Conservation (phyloP, 2,888 invertebrate genomes). For the Morpho deidamia region DNA sequence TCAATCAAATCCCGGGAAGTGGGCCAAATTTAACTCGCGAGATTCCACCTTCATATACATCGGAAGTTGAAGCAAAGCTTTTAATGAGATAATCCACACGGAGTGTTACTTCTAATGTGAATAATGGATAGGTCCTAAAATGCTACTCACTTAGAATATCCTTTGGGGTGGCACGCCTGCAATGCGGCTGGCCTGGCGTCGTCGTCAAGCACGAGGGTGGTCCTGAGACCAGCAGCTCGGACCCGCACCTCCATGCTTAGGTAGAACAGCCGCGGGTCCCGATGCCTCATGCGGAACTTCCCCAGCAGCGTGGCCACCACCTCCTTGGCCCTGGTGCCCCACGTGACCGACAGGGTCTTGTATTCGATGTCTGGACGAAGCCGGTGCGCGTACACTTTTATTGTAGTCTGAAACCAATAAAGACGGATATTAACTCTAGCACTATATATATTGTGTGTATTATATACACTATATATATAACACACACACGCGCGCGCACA, state of each 20-base stretch:
- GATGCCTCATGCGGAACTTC: constrained; percentile 94
- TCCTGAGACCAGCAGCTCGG: constrained; percentile 88
- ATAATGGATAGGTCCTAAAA: too few relatives aligned
- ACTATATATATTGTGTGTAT: too few relatives aligned
- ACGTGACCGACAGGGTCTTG: constrained; percentile 94
- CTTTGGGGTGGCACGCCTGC: constrained; percentile 95
- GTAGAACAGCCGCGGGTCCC: constrained; percentile 95
- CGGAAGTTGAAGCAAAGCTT: too few relatives aligned
- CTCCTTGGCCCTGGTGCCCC: constrained; percentile 92
- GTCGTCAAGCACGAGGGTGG: constrained; percentile 90
- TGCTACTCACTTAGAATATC: constrained; percentile 88
- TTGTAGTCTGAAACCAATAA: constrained; percentile 84
- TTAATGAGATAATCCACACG: too few relatives aligned
- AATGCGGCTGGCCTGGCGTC: constrained; percentile 93
- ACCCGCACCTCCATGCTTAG: constrained; percentile 96
- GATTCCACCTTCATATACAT: too few relatives aligned
- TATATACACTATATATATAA: too few relatives aligned
- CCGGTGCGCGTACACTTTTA: constrained; percentile 94
- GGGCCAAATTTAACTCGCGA: too few relatives aligned
- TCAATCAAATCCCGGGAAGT: too few relatives aligned
- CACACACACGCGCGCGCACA: too few relatives aligned
- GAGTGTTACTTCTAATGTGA: too few relatives aligned
- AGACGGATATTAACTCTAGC: background rate
- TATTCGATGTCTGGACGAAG: constrained; percentile 96
- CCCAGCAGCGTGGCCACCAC: constrained; percentile 90